These are phyloP conservation scores for Cyclina sinensis DNA, from an alignment of 1,140 invertebrate genomes.

Conservation along the genomic window DNA sequence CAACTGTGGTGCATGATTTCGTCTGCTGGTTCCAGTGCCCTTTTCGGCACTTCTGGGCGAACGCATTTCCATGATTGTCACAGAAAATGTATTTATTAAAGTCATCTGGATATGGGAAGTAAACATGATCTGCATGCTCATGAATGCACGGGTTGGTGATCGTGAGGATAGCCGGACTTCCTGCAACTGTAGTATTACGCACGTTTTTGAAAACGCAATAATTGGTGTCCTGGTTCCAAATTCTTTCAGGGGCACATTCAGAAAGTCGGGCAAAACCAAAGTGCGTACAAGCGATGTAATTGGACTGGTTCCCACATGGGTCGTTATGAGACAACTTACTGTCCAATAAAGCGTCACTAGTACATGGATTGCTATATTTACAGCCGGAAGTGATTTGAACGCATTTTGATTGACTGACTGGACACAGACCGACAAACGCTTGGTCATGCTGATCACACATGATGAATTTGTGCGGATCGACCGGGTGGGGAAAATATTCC, in stretches of 20 bases:
- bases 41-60: conserved; percentile 30
- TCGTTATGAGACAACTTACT: conserved; percentile 38
- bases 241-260: conserved; percentile 5
- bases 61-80: conserved; percentile 68
- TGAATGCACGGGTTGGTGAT: conserved; percentile 67
- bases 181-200: background rate
- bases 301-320: conserved; percentile 46
- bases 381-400: conserved; percentile 45
- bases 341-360: background rate
- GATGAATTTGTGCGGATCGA: conserved; percentile 47
- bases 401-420: conserved; percentile 43
- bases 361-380: conserved; percentile 61
- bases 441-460: conserved; percentile 59
- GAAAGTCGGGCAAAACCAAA: conserved; percentile 46
- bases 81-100: conserved; percentile 66
- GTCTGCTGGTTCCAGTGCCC: conserved; percentile 65
- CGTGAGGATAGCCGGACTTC: conserved; percentile 11
- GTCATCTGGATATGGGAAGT: conserved; percentile 60
- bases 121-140: conserved; percentile 57
- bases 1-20: conserved; percentile 49
- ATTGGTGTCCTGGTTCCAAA: conserved; percentile 47
- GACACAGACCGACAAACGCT: conserved; percentile 53
- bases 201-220: conserved; percentile 55
- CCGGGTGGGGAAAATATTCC: conserved; percentile 49
- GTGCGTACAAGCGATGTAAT: conserved; percentile 45